Base-by-base conservation (phyloP, 2,113 vertebrate species). In the Scolopax mira region DNA sequence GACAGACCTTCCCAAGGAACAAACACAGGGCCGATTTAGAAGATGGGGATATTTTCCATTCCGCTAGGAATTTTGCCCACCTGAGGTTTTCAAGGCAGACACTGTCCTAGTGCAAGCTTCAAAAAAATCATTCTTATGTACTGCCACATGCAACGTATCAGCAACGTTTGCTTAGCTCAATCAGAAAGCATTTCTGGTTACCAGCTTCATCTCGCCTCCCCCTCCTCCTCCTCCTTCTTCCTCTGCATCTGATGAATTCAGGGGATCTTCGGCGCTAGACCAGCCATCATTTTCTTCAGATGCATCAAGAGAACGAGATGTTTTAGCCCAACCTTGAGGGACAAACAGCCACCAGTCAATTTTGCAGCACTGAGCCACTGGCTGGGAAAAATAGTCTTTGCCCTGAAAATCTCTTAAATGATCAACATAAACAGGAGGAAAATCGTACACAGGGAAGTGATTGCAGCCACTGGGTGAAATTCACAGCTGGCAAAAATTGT, bases 211-310 rank as follows among this genome's bases (percentile, higher is more conserved):
- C 57, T 96, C 97, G 52, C 42, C 61, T 52, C 94, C 90, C 3
- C 78, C 92, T 72, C 88, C 75, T 77, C 88, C 69, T 55, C 90
- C 95, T 79, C 91, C 97, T 51, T 99, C 99, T 2, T 99, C 99
- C 94, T 99, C 99, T 0, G 98, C 98, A 82, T 99, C 99, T 0
- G 99, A 98, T 7, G 98, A 99, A 97, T 99, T 99, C 18, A 99
- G 95, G 1, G 98, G 99, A 23, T 99, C 99, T 78, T 99, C 99
- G 1, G 98, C 97, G 9, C 99, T 99, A 28, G 99, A 99, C 97
- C 99, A 99, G 57, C 98, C 99, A 0, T 99, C 99, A 13, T 98
- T 98, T 92, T 99, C 99, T 97, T 99, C 99, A 9, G 99, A 99
- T 28, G 98, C 98, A 65, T 99, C 99, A 64, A 98, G 93, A 1